Conservation (phyloP, 2,797 vertebrate species). For the Tapirus indicus region DNA sequence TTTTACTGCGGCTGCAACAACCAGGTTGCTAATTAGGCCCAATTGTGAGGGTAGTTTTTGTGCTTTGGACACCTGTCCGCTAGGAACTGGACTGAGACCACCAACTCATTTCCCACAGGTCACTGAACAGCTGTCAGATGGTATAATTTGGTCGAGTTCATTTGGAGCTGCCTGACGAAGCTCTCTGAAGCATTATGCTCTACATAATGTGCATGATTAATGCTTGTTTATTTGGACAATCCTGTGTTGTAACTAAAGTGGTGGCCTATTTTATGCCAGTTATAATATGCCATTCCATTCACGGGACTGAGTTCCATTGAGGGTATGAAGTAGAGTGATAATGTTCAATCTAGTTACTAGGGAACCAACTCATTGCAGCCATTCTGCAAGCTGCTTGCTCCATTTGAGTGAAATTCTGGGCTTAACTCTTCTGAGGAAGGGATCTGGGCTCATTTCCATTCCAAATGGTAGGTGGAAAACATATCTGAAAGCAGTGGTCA, state of each 20-base stretch:
- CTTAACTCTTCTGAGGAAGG: slow-evolving; percentile 52
- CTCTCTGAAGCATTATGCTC: slow-evolving; percentile 86
- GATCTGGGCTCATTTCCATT: slow-evolving; percentile 55
- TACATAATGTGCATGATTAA: slow-evolving; percentile 89
- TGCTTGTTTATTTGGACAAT: slow-evolving; percentile 86
- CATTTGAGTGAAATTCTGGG: slow-evolving; percentile 59
- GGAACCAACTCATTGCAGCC: slow-evolving; percentile 71
- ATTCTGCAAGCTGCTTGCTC: slow-evolving; percentile 72
- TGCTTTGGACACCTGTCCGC: slow-evolving; percentile 87
- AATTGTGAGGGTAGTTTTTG: slow-evolving; percentile 84
- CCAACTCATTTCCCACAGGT: slow-evolving; percentile 87
- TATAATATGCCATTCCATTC: slow-evolving; percentile 81
- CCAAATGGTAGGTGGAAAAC: slow-evolving; percentile 46
- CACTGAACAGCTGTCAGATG: slow-evolving; percentile 88
- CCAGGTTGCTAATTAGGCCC: slow-evolving; percentile 82
- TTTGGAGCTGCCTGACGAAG: slow-evolving; percentile 87
- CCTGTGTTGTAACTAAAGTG: slow-evolving; percentile 83
- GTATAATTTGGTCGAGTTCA: slow-evolving; percentile 86
- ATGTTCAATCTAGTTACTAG: slow-evolving; percentile 63
- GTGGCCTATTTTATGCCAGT: slow-evolving; percentile 80
- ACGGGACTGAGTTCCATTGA: slow-evolving; percentile 68
- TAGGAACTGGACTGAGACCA: slow-evolving; percentile 85
- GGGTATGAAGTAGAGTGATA: slow-evolving; percentile 41
- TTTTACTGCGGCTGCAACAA: slow-evolving; percentile 66
- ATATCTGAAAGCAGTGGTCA: slow-evolving; percentile 19